These are phyloP conservation scores for Helicoverpa assulta DNA, from an alignment of 2,888 invertebrate genomes.

Conservation along the genomic window DNA sequence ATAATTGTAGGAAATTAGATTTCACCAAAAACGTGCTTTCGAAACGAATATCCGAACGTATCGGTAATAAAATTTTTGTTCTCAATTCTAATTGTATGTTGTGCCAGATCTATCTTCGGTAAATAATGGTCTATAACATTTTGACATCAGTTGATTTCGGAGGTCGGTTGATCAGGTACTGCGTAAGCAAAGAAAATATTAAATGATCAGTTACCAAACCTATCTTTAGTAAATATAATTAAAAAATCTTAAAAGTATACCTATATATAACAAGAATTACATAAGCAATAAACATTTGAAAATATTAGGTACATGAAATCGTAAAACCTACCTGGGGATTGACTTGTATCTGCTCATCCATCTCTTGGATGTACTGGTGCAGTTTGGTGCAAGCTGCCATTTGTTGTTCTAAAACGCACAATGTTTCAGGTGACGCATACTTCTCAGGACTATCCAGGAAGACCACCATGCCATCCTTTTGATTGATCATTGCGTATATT, in stretches of 20 bases:
- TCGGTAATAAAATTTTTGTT: no score
- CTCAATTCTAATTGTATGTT: not conserved
- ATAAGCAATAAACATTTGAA: no score
- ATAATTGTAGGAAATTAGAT: not conserved
- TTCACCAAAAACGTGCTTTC: not conserved
- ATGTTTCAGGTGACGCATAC: conserved; percentile 96
- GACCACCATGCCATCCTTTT: conserved; percentile 99
- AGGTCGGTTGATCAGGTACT: conserved; percentile 4
- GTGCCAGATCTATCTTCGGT: conserved; percentile 10
- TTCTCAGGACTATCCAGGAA: conserved; percentile 99
- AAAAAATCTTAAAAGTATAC: no score
- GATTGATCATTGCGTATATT: conserved; percentile 99
- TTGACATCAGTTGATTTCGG: conserved; percentile 12
- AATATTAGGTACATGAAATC: not conserved
- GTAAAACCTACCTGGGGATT: conserved; percentile 92
- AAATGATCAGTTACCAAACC: not conserved
- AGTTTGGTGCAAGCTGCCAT: conserved; percentile 96
- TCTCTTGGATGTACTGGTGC: conserved; percentile 96
- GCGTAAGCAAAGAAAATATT: conserved; percentile 4
- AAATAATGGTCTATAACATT: not conserved
- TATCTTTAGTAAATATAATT: not conserved
- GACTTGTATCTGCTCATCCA: conserved; percentile 98
- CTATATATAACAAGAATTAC: no score
- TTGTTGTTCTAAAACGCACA: conserved; percentile 96
- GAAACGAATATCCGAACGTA: not conserved